These are phyloP conservation scores for Seira musarum DNA, from an alignment of 2,888 invertebrate species.

Conservation along the genomic window DNA sequence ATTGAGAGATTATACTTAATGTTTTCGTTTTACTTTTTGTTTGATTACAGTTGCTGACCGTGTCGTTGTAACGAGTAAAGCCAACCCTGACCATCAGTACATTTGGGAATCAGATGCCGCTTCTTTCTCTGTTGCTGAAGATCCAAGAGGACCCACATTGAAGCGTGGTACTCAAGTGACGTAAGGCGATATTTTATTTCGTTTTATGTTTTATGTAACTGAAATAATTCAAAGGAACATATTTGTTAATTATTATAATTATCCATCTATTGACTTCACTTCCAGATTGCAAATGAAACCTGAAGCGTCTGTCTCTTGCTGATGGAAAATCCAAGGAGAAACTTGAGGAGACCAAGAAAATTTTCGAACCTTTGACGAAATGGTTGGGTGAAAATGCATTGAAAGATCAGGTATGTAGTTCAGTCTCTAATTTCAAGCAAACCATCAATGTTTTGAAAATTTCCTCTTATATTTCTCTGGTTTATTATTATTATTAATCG, in stretches of 20 bases:
- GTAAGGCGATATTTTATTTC: conserved; percentile 71
- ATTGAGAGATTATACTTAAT: not conserved
- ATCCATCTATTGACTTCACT: conserved; percentile 55
- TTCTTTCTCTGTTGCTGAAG: conserved; percentile 90
- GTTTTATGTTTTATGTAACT: not conserved
- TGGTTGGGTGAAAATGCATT: conserved; percentile 91
- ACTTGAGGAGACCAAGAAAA: conserved; percentile 82
- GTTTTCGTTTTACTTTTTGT: not conserved
- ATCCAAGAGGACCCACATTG: conserved; percentile 94
- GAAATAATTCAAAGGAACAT: too few relatives aligned
- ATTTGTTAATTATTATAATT: not conserved
- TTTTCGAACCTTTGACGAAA: conserved; percentile 90
- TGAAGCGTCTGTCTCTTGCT: conserved; percentile 91
- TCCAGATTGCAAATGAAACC: conserved; percentile 92
- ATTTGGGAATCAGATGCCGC: conserved; percentile 98
- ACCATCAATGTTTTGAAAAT: too few relatives aligned
- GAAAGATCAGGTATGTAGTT: conserved; percentile 79
- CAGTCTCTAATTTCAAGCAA: too few relatives aligned
- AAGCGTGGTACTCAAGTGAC: conserved; percentile 91
- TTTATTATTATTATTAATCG: not conserved
- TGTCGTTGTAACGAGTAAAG: conserved; percentile 96
- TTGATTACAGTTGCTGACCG: conserved; percentile 85
- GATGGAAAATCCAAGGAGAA: conserved; percentile 83
- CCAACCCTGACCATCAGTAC: conserved; percentile 94
- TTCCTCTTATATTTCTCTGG: too few relatives aligned